Conservation (phyloP, 2,888 invertebrate genomes). For the Venusia cambrica region DNA sequence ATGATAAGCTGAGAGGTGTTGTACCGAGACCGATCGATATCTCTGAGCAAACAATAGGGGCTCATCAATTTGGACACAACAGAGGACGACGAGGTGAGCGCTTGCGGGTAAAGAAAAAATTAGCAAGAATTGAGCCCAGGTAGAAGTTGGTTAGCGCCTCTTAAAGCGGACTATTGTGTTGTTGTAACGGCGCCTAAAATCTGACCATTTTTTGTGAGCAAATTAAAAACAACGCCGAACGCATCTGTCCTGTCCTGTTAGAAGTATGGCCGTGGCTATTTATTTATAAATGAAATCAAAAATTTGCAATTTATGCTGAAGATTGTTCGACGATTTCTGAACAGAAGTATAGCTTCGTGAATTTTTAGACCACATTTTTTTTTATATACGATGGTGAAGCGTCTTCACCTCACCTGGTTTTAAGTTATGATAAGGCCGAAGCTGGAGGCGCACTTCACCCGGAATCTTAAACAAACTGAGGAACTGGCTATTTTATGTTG, state of each 20-base stretch:
- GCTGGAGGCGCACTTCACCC: too few species aligned
- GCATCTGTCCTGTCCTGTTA: conserved; percentile 36
- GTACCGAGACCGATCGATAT: conserved; percentile 47
- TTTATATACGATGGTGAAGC: too few species aligned
- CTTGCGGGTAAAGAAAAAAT: conserved; percentile 49
- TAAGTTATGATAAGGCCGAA: too few species aligned
- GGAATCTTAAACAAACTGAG: too few species aligned
- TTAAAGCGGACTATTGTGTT: conserved; percentile 61
- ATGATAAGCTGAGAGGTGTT: conserved; percentile 36
- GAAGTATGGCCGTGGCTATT: conserved; percentile 30
- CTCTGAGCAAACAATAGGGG: conserved; percentile 53
- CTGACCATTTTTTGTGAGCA: conserved; percentile 48
- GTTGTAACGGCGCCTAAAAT: conserved; percentile 59
- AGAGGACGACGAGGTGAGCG: conserved; percentile 49
- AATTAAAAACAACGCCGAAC: conserved; percentile 42
- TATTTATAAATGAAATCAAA: conserved; percentile 21
- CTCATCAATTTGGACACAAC: conserved; percentile 59
- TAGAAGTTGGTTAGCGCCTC: conserved; percentile 62
- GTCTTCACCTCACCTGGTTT: too few species aligned
- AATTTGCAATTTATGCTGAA: conserved; percentile 11
- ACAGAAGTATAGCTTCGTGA: too few species aligned
- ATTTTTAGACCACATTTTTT: too few species aligned
- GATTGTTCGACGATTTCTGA: conserved; percentile 6
- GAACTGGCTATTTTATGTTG: too few species aligned
- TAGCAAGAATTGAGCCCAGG: conserved; percentile 58